Conservation (phyloP, 2,113 vertebrate genomes). For the Chaetops frenatus region DNA sequence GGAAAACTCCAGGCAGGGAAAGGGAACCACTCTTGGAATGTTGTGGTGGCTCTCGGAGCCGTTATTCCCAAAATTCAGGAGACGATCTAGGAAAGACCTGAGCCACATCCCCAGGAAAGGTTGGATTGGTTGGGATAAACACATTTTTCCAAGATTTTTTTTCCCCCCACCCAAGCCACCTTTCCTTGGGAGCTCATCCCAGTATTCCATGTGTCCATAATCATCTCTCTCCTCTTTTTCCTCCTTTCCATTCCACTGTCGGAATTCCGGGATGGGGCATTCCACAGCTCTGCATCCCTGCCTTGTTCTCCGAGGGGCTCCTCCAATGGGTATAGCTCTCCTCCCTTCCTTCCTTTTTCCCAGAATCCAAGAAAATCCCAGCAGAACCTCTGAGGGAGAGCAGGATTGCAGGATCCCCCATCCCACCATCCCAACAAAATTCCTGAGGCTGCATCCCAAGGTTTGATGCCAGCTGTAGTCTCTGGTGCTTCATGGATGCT, state of each 20-base stretch:
- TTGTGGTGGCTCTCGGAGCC: background rate
- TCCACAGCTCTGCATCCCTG: constrained; percentile 75
- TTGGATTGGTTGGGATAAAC: background rate
- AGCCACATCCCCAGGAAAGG: background rate
- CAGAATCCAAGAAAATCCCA: background rate
- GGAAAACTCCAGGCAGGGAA: background rate
- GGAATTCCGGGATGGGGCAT: background rate
- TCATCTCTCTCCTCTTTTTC: constrained; percentile 44
- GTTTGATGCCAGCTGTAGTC: background rate
- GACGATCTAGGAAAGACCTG: background rate
- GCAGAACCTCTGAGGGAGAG: background rate
- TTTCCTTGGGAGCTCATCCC: background rate
- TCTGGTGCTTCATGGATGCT: background rate
- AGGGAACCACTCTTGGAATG: rapidly evolving
- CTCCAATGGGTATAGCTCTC: constrained; percentile 77
- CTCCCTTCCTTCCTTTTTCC: background rate
- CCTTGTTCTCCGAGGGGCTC: constrained; percentile 77
- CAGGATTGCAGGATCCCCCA: background rate
- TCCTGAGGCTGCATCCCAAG: background rate
- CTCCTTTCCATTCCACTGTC: background rate
- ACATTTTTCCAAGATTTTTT: background rate
- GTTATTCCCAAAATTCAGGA: background rate
- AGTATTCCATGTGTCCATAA: background rate
- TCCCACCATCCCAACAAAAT: background rate
- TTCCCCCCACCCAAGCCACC: background rate